Evolutionary conservation across 1,140 invertebrate species (phyloP).

Genomic region (Pteromalus puparum): DNA sequence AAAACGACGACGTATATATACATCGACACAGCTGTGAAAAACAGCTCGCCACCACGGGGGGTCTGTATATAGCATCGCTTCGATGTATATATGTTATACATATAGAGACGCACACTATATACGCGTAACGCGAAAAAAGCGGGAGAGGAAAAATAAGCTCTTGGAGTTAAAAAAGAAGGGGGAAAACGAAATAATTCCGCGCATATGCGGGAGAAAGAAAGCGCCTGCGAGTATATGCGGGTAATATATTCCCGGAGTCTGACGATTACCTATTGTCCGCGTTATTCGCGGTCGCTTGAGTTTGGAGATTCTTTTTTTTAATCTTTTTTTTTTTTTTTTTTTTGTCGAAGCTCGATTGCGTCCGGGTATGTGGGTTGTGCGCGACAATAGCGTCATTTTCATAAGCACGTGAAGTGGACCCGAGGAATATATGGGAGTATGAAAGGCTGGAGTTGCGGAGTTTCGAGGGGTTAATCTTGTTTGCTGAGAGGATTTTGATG

Average conservation of each 20-base stretch:
- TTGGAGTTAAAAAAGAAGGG: not conserved
- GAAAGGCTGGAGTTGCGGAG: not conserved
- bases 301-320: not conserved
- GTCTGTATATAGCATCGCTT: not conserved
- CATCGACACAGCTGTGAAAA: constrained; percentile 28
- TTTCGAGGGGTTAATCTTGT: not conserved
- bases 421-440: not conserved
- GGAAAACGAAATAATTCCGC: constrained; percentile 24
- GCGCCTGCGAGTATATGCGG: not conserved
- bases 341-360: not conserved
- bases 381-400: not conserved
- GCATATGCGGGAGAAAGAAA: constrained; percentile 7
- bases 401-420: not conserved
- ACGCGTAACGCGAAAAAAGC: not conserved
- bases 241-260: constrained; percentile 22
- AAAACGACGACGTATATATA: constrained; percentile 23
- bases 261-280: constrained; percentile 19
- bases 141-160: not conserved
- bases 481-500: not conserved
- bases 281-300: not conserved
- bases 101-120: no score
- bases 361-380: not conserved
- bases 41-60: not conserved
- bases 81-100: not conserved
- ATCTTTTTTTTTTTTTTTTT: no score